These are phyloP conservation scores for Hydractinia echinata DNA, from an alignment of 30 jellyfish, hydroid and myxozoan species.

Conservation along the genomic window DNA sequence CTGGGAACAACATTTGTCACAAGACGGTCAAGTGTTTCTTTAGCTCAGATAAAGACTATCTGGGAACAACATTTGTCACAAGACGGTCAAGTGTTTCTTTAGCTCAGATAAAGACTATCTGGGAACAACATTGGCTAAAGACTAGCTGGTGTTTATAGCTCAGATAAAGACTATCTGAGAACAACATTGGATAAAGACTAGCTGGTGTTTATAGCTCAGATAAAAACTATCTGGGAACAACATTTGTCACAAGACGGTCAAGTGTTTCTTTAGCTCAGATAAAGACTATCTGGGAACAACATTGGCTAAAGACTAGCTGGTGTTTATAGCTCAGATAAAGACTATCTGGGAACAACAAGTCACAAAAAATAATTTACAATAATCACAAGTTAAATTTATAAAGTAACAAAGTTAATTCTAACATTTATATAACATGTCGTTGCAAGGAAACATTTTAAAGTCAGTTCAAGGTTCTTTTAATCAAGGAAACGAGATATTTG, in stretches of 20 bases:
- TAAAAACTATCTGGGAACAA: neutral
- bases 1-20: too few species aligned
- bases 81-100: too few species aligned
- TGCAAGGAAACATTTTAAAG: neutral
- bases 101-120: slow-evolving; percentile 7
- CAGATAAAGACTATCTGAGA: neutral
- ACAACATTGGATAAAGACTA: neutral
- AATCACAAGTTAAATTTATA: neutral
- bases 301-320: too few species aligned
- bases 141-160: neutral
- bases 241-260: neutral
- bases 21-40: too few species aligned
- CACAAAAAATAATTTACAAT: neutral
- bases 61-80: too few species aligned
- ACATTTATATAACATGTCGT: too few species aligned
- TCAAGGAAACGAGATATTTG: slow-evolving; percentile 30
- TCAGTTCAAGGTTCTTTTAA: slow-evolving; percentile 11
- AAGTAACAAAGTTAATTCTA: neutral
- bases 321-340: too few species aligned
- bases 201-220: neutral
- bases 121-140: neutral
- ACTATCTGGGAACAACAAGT: neutral
- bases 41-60: too few species aligned
- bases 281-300: neutral
- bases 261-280: neutral